These are phyloP conservation scores for Coluber constrictor DNA, from an alignment of 2,797 vertebrate species.

Conservation along the genomic window DNA sequence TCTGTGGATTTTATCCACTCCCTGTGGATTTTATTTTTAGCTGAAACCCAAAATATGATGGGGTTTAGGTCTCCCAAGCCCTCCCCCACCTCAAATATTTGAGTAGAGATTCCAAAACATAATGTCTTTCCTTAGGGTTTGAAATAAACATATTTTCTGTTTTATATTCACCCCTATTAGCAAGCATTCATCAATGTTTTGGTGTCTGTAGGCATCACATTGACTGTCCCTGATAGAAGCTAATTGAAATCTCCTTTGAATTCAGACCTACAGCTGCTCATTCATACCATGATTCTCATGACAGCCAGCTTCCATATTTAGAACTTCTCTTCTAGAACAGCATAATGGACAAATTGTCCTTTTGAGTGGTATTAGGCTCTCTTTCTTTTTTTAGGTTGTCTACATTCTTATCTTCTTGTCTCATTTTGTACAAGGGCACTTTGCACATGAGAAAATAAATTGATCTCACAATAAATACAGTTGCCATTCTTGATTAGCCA, in stretches of 20 bases:
- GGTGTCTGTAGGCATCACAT: neutral
- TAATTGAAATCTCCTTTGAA: neutral
- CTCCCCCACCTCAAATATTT: neutral
- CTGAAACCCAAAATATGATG: neutral
- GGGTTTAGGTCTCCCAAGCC: neutral
- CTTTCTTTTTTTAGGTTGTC: neutral
- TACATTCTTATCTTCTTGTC: neutral
- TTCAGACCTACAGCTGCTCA: neutral
- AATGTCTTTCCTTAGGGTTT: neutral
- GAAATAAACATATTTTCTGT: neutral
- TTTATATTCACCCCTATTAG: neutral
- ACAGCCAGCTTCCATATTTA: neutral
- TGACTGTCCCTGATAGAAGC: neutral
- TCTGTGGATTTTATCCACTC: neutral
- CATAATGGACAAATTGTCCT: neutral
- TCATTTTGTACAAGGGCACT: neutral
- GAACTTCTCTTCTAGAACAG: neutral
- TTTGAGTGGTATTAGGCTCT: neutral
- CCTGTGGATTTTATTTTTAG: neutral
- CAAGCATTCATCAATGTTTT: neutral
- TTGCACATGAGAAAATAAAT: neutral
- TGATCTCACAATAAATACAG: neutral
- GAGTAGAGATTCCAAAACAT: neutral
- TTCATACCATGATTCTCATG: neutral
- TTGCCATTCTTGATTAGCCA: neutral